phyloP scores from a whole-genome alignment of 2,113 vertebrate species.

The Acanthisitta chloris region DNA sequence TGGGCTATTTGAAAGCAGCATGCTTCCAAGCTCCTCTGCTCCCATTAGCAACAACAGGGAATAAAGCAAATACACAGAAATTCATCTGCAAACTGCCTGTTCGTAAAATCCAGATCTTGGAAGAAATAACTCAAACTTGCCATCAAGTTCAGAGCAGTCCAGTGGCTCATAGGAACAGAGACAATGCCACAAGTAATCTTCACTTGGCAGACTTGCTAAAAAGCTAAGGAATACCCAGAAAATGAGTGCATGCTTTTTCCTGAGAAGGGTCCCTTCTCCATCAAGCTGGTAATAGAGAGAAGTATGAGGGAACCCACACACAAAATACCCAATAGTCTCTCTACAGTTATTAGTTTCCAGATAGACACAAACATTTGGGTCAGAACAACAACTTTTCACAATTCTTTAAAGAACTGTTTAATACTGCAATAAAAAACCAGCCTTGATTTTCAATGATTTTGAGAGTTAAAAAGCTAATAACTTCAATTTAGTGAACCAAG shows the following conservation, averaged over 20 bases:
- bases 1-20: neutral
- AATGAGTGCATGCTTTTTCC: neutral
- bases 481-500: neutral
- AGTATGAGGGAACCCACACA: neutral
- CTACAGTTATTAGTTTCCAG: neutral
- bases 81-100: neutral
- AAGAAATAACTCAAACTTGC: neutral
- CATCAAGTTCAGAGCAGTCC: neutral
- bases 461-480: neutral
- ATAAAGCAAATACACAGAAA: neutral
- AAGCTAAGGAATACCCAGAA: neutral
- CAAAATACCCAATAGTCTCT: neutral
- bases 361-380: neutral
- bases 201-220: neutral
- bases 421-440: neutral
- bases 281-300: neutral
- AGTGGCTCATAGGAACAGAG: rapidly evolving
- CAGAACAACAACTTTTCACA: neutral
- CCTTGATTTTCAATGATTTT: neutral
- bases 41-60: neutral
- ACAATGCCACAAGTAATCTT: neutral
- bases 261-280: neutral
- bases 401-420: neutral
- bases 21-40: neutral
- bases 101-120: neutral